A percentile compares a stretch with the other conserved stretches of the same genome.
These are phyloP conservation scores for Zosterops borbonicus DNA, from an alignment of 2,113 vertebrate species.

Conservation along the genomic window DNA sequence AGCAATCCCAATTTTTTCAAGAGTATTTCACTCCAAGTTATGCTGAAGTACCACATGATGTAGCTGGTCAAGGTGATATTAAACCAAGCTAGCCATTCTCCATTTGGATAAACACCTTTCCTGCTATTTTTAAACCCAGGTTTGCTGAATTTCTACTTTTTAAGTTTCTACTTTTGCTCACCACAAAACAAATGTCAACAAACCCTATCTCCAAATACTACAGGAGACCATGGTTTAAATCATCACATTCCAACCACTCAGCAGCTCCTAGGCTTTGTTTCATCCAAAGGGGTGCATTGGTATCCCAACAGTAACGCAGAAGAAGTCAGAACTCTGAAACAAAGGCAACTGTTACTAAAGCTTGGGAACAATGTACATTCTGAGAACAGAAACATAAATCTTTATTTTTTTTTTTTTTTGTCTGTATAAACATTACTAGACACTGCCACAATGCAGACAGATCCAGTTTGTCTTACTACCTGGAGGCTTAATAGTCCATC, in stretches of 20 bases:
- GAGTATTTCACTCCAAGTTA: background rate
- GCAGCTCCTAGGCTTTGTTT: background rate
- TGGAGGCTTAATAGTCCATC: background rate
- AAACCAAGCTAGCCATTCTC: background rate
- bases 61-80: background rate
- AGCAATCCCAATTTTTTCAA: background rate
- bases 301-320: rapidly evolving
- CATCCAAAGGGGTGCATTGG: background rate
- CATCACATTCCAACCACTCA: background rate
- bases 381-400: background rate
- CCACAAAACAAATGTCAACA: background rate
- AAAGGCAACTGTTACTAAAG: background rate
- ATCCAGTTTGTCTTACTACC: background rate
- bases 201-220: background rate
- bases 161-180: background rate
- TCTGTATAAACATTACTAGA: background rate
- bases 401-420: background rate
- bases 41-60: background rate
- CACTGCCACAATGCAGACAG: background rate
- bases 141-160: background rate
- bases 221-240: background rate
- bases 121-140: background rate
- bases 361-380: background rate
- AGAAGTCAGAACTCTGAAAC: background rate
- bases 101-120: background rate